A percentile compares a stretch with the other conserved stretches of the same genome.
Evolutionary conservation across 2,888 invertebrate species (phyloP).

Genomic region (Xylota segnis): DNA sequence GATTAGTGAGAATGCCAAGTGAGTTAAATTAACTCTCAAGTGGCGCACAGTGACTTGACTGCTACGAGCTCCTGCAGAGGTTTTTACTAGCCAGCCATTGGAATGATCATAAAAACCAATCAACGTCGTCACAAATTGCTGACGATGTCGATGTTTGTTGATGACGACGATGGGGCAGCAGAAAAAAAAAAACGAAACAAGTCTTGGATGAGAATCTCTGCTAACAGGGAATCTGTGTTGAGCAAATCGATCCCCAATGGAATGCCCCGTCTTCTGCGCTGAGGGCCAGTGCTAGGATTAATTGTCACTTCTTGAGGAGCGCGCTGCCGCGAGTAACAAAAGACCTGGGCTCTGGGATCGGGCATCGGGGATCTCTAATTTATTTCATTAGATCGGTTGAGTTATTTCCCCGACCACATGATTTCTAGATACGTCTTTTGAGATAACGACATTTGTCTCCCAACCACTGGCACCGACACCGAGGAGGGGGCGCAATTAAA

Average conservation of each 20-base stretch:
- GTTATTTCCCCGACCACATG: conserved; percentile 62
- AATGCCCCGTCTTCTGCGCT: conserved; percentile 45
- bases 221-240: conserved; percentile 54
- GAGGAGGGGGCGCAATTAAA: conserved; percentile 47
- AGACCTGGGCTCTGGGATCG: too few species aligned
- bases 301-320: conserved; percentile 69
- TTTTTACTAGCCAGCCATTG: conserved; percentile 66
- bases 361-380: conserved; percentile 65
- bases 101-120: conserved; percentile 77
- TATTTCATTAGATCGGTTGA: conserved; percentile 71
- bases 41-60: conserved; percentile 26
- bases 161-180: conserved; percentile 9
- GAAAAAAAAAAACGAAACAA: conserved; percentile 14
- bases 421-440: conserved; percentile 64
- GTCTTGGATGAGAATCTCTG: conserved; percentile 53
- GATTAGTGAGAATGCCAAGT: conserved; percentile 71
- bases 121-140: conserved; percentile 77
- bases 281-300: conserved; percentile 70
- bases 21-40: conserved; percentile 75
- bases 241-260: conserved; percentile 73
- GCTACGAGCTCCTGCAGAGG: conserved; percentile 43
- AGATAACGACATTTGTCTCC: conserved; percentile 40
- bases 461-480: not conserved
- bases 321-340: conserved; percentile 46
- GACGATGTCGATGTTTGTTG: conserved; percentile 65